Evolutionary conservation across 2,888 invertebrate genomes (phyloP), one percentile per base, ranked within the genome.

Genomic region (Drosophila kambysellisi): DNA sequence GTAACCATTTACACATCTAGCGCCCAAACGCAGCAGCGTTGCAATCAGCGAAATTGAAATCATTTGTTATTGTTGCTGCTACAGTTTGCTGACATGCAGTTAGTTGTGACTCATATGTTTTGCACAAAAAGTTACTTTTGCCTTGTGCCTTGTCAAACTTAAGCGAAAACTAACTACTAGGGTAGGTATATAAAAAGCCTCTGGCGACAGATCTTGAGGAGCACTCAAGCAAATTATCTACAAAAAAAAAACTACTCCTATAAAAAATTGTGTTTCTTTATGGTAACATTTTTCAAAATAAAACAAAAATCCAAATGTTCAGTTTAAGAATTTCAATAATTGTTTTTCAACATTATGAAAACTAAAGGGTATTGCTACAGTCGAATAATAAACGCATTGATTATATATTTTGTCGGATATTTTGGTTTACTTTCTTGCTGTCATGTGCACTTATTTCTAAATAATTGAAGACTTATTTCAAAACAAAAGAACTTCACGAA

Each of bases 41-140:
- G 83, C 86, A 86, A 88, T 86, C 86, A 86, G 76, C 88, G 70
- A 83, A 86, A 86, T 86, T 86, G 83, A 88, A 86, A 76, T 75
- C 77, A 79, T 71, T 74, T 74, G 79, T 62, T 82, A 70, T 59
- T 80, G 70, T 63, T 65, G 48, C 37, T 41, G 56, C 43, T 54
- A 30, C 39, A 39, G n/a, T 57, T 41, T 65, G 63, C 63, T 71
- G 80, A 78, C 76, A 80, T 62, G 71, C 63, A 74, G 78, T 72
- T 77, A 79, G 84, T 75, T 74, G 66, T 46, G 73, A 54, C 72
- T 82, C 77, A 76, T 76, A 66, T 77, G 84, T 76, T 66, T 59
- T 57, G 56, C 50, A 57, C 43, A 62, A 59, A 73, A 70, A 76
- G 61, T 76, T 71, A 74, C 76, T 72, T 60, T 62, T 70, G 66